Evolutionary conservation across 2,113 vertebrate species (phyloP).

Genomic region (Oreotragus oreotragus): DNA sequence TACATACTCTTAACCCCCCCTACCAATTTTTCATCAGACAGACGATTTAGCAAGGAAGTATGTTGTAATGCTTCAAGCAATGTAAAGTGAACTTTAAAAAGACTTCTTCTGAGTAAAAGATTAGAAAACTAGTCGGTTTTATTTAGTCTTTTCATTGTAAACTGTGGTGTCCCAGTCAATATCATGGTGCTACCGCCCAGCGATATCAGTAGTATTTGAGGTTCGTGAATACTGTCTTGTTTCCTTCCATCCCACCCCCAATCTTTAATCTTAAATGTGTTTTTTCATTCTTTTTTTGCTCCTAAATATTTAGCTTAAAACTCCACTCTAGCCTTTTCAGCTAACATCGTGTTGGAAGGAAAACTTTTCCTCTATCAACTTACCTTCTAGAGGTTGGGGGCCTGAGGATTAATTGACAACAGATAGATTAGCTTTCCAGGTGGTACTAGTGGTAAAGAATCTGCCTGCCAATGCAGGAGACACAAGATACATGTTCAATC

Average conservation of each 20-base stretch:
- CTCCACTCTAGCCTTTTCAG: background rate
- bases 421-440: background rate
- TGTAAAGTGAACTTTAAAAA: constrained; percentile 23
- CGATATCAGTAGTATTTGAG: background rate
- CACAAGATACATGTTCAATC: background rate
- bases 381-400: background rate
- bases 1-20: background rate
- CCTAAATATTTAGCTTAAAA: background rate
- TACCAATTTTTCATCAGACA: constrained; percentile 3
- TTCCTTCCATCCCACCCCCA: rapidly evolving
- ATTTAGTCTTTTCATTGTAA: background rate
- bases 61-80: constrained; percentile 4
- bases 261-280: background rate
- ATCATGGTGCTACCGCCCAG: rapidly evolving
- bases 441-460: background rate
- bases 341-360: background rate
- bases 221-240: rapidly evolving
- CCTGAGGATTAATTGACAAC: background rate
- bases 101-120: constrained; percentile 33
- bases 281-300: background rate
- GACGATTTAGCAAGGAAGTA: background rate
- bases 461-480: background rate
- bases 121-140: background rate
- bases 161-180: background rate
- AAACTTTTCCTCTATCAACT: background rate